Evolutionary conservation across 2,888 invertebrate species (phyloP), one percentile per base, ranked within the genome.

Genomic region (Sussaba pulchella): DNA sequence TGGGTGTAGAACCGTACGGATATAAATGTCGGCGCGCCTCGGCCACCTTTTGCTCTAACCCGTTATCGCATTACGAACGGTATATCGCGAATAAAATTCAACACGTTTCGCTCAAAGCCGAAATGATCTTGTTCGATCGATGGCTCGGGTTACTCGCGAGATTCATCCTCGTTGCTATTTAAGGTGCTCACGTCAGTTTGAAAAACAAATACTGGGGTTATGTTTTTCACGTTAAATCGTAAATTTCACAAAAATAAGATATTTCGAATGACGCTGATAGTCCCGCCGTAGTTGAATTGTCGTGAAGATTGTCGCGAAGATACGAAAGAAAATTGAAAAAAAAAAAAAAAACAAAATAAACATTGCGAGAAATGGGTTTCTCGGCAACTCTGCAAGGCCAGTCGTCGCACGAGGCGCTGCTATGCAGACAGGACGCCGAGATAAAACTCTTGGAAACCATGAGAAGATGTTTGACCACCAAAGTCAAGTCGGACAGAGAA

Each of bases 341-440:
- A n/a, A n/a, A n/a, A n/a, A n/a, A 31, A 5, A 5, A 31, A 6
- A 31, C 31, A 31, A 6, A 36, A 66, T 31, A 54, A 50, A 50
- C 50, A 17, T 26, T 21, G 47, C 47, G 8, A 82, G 85, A 67
- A 85, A 97, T 97, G 97, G 96, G 98, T 86, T 98, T 98, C 93
- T 97, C 98, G 84, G 95, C 96, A 87, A 96, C 96, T 90, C 95
- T 98, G 74, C 96, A 98, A 93, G 97, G 97, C 87, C 96, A 97
- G 89, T 95, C 95, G 85, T 97, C 98, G 89, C 98, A 98, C 92
- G 98, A 98, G 93, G 98, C 98, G 84, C 94, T 99, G 87, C 94
- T 98, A 86, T 95, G 95, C 81, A 95, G 98, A 72, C 98, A 98
- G 93, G 98, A 99, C 92, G 97, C 98, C 19, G 99, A 99, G 93